Base-by-base conservation (phyloP, 1,140 invertebrate species). In the Potamilus streckersoni region DNA sequence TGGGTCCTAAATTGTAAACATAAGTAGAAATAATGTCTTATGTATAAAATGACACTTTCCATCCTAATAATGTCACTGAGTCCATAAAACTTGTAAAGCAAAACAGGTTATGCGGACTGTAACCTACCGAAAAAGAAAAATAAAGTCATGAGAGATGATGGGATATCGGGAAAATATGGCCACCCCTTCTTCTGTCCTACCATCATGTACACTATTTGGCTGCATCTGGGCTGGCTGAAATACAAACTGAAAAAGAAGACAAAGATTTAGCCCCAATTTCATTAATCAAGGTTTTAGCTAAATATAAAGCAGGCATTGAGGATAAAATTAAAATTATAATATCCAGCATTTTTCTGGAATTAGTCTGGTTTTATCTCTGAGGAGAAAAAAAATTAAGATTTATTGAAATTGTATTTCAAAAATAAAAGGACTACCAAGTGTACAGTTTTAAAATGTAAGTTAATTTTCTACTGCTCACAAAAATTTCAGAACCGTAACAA, bases 91-190 rank as follows among this genome's bases (percentile, higher is more conserved):
- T 62, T n/a, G 23, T n/a, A 23, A 0, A 20, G 60, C 17, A 61
- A 61, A 61, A 62, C 19, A 5, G 19, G 23, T 62, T 62, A n/a
- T 62, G 23, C 19, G 31, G 4, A 67, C 20, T 20, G 49, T n/a
- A 69, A 75, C 74, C 62, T 74, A 84, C 82, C 81, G 79, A 61
- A 79, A 81, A 15, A 84, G 69, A 20, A 79, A 69, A 14, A 79
- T 56, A 72, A 68, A 69, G 23, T 82, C 64, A 70, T 76, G 69
- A 38, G 76, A 69, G 12, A 83, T 68, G 27, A 84, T 82, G 3
- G 82, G 81, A 73, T 66, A 84, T 64, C 77, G 80, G 14, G 83
- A 83, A 58, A 84, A 79, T 55, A 84, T 79, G n/a, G 83, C 83
- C 20, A 84, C 73, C 23, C 83, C 83, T 62, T 84, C 83, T 55